A percentile compares a stretch with the other conserved stretches of the same genome.
These are phyloP conservation scores for Brachyrhaphis roseni DNA, from an alignment of 2,797 vertebrate species.

Conservation along the genomic window DNA sequence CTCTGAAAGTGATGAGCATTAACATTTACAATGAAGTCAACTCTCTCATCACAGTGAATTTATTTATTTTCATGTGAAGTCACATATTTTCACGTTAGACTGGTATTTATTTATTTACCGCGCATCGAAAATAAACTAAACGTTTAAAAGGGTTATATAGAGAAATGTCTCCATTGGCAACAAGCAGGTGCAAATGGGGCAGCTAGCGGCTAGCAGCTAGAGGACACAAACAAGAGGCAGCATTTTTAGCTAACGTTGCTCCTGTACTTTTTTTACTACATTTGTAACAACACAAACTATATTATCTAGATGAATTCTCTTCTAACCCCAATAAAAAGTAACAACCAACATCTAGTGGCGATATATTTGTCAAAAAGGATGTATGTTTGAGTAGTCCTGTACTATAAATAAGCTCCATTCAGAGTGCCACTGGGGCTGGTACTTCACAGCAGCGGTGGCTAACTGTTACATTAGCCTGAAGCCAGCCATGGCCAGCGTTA, in stretches of 20 bases:
- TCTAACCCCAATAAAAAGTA: neutral
- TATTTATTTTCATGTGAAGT: neutral
- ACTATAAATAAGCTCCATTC: conserved; percentile 15
- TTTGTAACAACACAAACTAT: conserved; percentile 17
- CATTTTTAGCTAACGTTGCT: conserved; percentile 38
- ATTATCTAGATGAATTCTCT: conserved; percentile 1
- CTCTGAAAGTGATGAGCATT: neutral
- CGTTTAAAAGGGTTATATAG: neutral
- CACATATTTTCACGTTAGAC: neutral
- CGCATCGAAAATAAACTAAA: neutral
- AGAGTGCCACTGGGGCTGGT: conserved; percentile 48
- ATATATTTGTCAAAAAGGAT: neutral
- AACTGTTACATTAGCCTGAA: conserved; percentile 62
- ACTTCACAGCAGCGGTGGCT: conserved; percentile 61
- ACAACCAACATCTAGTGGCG: neutral
- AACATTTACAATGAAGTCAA: neutral
- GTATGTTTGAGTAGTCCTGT: neutral
- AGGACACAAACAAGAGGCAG: conserved; percentile 17
- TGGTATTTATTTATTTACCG: neutral
- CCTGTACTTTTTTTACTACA: conserved; percentile 8
- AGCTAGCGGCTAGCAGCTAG: conserved; percentile 29
- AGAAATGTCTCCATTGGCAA: neutral
- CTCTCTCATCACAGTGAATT: neutral
- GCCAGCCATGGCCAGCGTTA: conserved; percentile 75
- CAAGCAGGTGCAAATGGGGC: conserved; percentile 15